Base-by-base conservation (phyloP, 1,140 invertebrate genomes). In the Prorops nasuta region DNA sequence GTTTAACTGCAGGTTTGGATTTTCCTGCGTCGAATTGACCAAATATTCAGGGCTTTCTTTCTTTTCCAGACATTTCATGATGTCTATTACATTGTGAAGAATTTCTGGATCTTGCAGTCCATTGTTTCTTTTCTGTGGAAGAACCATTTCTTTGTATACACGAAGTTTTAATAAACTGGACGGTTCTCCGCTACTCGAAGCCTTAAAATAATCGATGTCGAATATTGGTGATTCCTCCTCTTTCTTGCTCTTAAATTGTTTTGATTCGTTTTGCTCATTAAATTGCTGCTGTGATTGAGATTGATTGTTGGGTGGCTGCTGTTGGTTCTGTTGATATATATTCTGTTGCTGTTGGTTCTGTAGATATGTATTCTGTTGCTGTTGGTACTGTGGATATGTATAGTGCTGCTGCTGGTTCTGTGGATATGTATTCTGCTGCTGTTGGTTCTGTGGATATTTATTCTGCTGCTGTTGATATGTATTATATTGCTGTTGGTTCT, bases 71-170 rank as follows among this genome's bases (percentile, higher is more conserved):
- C 59, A 38, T 3, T 54, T 52, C 7, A 65, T 8, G 2, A 34
- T 14, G 12, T 63, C 47, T 19, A 68, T 12, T 1, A 51, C 35
- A 40, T 55, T 54, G 15, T 49, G 46, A 22, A 64, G 28, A 2
- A 44, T 50, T 10, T 60, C 40, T 1, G 47, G 49, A 31, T 74
- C 65, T 35, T 75, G 72, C 16, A 75, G 31, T 4, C 72, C 72
- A 44, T 75, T 74, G 36, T 73, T 74, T 10, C 61, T 51, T 15
- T 55, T 64, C 21, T 65, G 61, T 3, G 57, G 51, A 6, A 49
- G 45, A 0, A 64, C 32, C 0, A 58, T 38, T 9, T 71, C 55
- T 14, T 64, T 64, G 34, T 66, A 59, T 2, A 54, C 7, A 4
- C 66, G 63, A 8, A 66, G 44, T 37, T 71, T 66, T 4, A 72